These are phyloP conservation scores for Brachyrhaphis roseni DNA, from an alignment of 2,797 vertebrate species.

Conservation along the genomic window DNA sequence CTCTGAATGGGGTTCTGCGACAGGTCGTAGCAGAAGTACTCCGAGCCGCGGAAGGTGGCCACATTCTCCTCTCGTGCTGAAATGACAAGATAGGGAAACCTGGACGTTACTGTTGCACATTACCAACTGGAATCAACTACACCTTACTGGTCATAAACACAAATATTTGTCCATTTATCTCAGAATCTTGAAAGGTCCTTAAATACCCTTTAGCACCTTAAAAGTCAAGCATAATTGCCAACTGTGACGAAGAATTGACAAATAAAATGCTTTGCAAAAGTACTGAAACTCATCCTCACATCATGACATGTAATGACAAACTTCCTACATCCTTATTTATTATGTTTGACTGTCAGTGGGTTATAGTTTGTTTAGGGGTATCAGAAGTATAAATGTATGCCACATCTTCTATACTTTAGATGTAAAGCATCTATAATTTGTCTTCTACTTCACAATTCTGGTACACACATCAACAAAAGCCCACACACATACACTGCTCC, in stretches of 20 bases:
- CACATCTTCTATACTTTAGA: background rate
- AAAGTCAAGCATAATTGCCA: slow-evolving; percentile 26
- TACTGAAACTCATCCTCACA: background rate
- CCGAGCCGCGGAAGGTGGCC: slow-evolving; percentile 96
- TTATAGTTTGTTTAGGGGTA: background rate
- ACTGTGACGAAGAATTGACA: background rate
- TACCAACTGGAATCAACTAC: background rate
- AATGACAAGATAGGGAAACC: slow-evolving; percentile 26
- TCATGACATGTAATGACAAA: background rate
- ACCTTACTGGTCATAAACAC: slow-evolving; percentile 4
- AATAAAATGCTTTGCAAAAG: background rate
- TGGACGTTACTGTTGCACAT: background rate
- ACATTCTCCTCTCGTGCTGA: slow-evolving; percentile 94
- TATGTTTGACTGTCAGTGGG: too few relatives aligned
- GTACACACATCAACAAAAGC: slow-evolving; percentile 11
- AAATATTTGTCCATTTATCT: background rate
- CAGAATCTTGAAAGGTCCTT: slow-evolving; percentile 22
- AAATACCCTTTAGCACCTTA: too few relatives aligned
- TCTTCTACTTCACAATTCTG: background rate
- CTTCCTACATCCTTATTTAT: background rate
- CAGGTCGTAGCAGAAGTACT: slow-evolving; percentile 98
- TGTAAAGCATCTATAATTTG: background rate
- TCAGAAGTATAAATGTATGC: background rate
- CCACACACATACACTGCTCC: slow-evolving; percentile 37
- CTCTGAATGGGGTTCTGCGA: slow-evolving; percentile 99